Percentiles rank a stretch among this genome's conserved stretches.
Conservation (phyloP, 1,140 invertebrate species). For the Aradophagus sp. region DNA sequence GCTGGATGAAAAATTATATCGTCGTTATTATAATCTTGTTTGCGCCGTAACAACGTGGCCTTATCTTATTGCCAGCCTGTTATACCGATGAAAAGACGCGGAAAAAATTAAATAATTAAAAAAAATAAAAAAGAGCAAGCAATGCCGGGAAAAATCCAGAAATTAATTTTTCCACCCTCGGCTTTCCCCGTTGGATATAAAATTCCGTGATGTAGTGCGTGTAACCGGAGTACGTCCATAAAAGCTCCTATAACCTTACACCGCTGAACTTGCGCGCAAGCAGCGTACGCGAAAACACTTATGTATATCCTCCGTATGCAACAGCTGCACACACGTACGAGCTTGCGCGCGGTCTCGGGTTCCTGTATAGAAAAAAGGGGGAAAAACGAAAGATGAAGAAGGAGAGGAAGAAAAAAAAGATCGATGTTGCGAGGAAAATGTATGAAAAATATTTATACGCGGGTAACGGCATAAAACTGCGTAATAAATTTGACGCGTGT, state of each 20-base stretch:
- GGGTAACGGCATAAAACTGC: constrained; percentile 46
- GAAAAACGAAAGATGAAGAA: too few relatives aligned
- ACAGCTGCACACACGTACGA: constrained; percentile 29
- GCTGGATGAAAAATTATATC: constrained; percentile 32
- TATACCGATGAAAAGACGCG: constrained; percentile 26
- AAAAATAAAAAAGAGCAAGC: not conserved
- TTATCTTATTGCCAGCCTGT: constrained; percentile 21
- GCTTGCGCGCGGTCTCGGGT: constrained; percentile 43
- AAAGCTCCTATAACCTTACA: constrained; percentile 57
- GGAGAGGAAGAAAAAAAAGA: constrained; percentile 29
- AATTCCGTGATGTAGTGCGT: constrained; percentile 57
- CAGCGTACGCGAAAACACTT: constrained; percentile 40
- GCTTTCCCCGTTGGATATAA: constrained; percentile 51
- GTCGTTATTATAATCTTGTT: constrained; percentile 44
- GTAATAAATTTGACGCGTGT: constrained; percentile 51
- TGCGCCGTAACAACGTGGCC: constrained; percentile 20
- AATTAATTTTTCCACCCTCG: constrained; percentile 38
- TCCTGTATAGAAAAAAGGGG: constrained; percentile 7
- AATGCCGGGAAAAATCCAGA: too few relatives aligned
- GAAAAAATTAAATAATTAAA: constrained; percentile 1
- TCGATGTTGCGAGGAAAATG: constrained; percentile 51
- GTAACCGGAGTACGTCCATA: constrained; percentile 55
- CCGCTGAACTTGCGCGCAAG: constrained; percentile 43
- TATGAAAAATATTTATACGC: constrained; percentile 55
- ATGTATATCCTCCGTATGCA: constrained; percentile 31